A percentile compares a stretch with the other conserved stretches of the same genome.
Evolutionary conservation across 2,797 vertebrate species (phyloP).

Genomic region (Oreochromis grahami): DNA sequence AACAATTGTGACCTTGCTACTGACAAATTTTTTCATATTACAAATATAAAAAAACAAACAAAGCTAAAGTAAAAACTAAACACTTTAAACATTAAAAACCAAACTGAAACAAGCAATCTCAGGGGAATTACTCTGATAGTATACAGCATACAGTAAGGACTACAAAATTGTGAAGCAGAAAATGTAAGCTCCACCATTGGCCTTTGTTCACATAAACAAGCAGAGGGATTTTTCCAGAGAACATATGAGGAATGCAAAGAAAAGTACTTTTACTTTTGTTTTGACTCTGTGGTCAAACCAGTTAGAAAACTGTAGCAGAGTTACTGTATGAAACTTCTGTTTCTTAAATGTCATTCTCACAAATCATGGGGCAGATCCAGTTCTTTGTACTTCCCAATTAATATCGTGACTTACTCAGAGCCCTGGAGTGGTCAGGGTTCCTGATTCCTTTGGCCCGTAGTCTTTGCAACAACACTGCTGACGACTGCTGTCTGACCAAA

Average conservation of each 20-base stretch:
- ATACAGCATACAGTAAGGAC: neutral
- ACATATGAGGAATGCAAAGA: neutral
- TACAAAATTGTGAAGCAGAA: neutral
- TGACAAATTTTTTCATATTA: neutral
- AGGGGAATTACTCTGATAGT: neutral
- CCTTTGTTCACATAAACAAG: neutral
- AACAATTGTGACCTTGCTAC: neutral
- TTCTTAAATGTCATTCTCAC: neutral
- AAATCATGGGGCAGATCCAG: neutral
- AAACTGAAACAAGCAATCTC: neutral
- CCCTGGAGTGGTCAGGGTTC: slow-evolving; percentile 98
- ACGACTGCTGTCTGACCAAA: slow-evolving; percentile 95
- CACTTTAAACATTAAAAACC: neutral
- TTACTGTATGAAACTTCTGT: neutral
- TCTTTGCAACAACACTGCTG: slow-evolving; percentile 93
- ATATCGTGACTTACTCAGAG: slow-evolving; percentile 84
- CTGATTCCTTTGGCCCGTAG: slow-evolving; percentile 96
- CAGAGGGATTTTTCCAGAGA: neutral
- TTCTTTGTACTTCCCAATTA: neutral
- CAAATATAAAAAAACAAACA: neutral
- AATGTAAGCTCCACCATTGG: neutral
- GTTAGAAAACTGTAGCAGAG: neutral
- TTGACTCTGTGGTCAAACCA: neutral
- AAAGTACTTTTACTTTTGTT: neutral
- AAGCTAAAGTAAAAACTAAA: neutral